Evolutionary conservation across 2,888 invertebrate species (phyloP).

Genomic region (Limnephilus lunatus): DNA sequence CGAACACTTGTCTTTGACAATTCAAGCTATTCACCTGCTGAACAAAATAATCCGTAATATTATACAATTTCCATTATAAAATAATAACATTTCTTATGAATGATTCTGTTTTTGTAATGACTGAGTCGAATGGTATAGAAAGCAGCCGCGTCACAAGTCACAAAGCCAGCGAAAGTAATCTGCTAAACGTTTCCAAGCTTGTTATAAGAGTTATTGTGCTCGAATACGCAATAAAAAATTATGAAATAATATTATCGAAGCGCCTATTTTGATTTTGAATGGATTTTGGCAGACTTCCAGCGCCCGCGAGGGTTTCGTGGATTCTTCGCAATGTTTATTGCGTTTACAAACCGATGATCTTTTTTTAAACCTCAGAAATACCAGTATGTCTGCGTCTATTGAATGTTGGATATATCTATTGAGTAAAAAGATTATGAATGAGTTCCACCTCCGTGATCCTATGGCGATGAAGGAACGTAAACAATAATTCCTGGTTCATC

Average conservation of each 20-base stretch:
- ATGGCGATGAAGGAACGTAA: background rate
- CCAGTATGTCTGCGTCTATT: conserved; percentile 4
- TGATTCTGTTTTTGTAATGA: background rate
- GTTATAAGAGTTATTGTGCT: conserved; percentile 13
- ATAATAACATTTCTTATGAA: background rate
- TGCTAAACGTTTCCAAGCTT: conserved; percentile 13
- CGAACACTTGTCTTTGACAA: background rate
- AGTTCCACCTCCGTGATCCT: background rate
- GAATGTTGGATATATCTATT: conserved; percentile 9
- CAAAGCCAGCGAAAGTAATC: conserved; percentile 3
- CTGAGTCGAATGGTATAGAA: background rate
- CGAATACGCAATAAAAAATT: conserved; percentile 12
- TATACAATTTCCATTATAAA: background rate
- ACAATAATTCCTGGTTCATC: background rate
- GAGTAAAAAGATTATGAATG: conserved; percentile 27
- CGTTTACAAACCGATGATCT: background rate
- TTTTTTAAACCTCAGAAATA: background rate
- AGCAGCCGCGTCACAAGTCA: background rate
- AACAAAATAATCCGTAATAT: background rate
- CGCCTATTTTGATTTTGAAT: background rate
- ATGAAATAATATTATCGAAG: conserved; percentile 16
- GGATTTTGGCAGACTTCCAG: conserved; percentile 9
- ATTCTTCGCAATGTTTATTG: conserved; percentile 10
- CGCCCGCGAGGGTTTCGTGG: conserved; percentile 4
- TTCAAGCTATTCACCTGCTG: background rate